These are phyloP conservation scores for Calyptommatus sinebrachiatus DNA, from an alignment of 2,113 vertebrate species.

Conservation along the genomic window DNA sequence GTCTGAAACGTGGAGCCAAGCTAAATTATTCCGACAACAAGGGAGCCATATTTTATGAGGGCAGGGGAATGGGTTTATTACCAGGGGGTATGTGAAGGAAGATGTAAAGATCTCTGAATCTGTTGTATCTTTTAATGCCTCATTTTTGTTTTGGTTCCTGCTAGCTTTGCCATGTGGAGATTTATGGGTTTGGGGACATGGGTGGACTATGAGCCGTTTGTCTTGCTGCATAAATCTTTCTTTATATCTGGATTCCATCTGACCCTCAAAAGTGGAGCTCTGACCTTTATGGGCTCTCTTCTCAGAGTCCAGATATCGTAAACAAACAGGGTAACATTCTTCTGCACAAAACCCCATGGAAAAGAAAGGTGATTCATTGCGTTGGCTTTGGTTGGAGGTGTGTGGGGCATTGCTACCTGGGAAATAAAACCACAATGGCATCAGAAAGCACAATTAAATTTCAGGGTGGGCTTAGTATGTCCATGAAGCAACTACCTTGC, in stretches of 20 bases:
- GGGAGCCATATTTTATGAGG: slow-evolving; percentile 41
- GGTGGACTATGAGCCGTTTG: neutral
- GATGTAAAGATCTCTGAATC: slow-evolving; percentile 5
- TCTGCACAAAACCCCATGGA: neutral
- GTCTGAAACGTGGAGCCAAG: slow-evolving; percentile 32
- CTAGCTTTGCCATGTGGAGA: neutral
- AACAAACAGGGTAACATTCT: neutral
- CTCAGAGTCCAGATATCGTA: slow-evolving; percentile 3
- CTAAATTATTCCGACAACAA: slow-evolving; percentile 7
- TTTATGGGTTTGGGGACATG: slow-evolving; percentile 23
- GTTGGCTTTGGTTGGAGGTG: too few relatives aligned
- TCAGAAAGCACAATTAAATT: neutral
- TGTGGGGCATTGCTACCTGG: too few relatives aligned
- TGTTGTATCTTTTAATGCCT: slow-evolving; percentile 19
- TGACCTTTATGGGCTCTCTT: neutral
- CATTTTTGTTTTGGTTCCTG: slow-evolving; percentile 33
- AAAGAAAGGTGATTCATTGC: neutral
- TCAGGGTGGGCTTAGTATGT: too few relatives aligned
- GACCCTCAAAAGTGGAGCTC: neutral
- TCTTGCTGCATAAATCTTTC: neutral
- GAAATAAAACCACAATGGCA: too few relatives aligned
- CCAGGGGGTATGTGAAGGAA: slow-evolving; percentile 1
- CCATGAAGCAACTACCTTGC: too few relatives aligned
- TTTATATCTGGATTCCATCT: neutral
- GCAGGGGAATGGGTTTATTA: slow-evolving; percentile 11